Base-by-base conservation (phyloP, 2,888 invertebrate genomes). In the Nemoura dubitans region DNA sequence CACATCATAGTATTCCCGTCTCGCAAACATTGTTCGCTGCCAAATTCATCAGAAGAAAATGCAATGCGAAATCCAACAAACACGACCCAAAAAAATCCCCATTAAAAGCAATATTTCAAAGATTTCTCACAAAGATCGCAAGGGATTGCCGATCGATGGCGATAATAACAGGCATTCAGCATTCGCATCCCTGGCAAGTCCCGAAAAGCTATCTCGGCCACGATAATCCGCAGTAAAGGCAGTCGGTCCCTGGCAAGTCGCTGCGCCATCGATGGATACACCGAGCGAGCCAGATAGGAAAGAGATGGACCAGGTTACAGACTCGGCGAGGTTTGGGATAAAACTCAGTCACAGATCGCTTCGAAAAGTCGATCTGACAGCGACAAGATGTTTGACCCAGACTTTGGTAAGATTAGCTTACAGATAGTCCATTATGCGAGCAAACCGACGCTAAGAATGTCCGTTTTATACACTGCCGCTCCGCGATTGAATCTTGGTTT, bases 341-440 rank as follows among this genome's bases (percentile, higher is more conserved):
- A 59, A 59, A 59, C 6, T 59, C 59, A 59, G 21, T 7, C 59
- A 14, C 59, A 59, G 59, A 59, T 59, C 59, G 14, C 59, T 59
- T 14, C 21, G 59, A 10, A 59, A 59, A 16, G 59, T 59, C 59
- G 59, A 59, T 59, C 59, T 59, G 59, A 59, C 59, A 59, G 59
- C 59, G 59, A 59, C 59, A 59, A 59, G 59, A 59, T 7, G 59
- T 59, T 59, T 59, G 59, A 59, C 59, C 59, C 59, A 59, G 59
- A 59, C 59, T 59, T 59, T 59, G 59, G 59, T 59, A 59, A 59
- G 59, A 59, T 59, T 59, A 59, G 59, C 59, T 59, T 59, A 59
- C 21, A 59, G 59, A 59, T 59, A 59, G 59, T 14, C 59, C 59
- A 59, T 59, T 59, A 59, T 59, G 21, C 59, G 59, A 59, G 21